Conservation (phyloP, 2,113 vertebrate genomes). For the Phylloscopus trochiloides region DNA sequence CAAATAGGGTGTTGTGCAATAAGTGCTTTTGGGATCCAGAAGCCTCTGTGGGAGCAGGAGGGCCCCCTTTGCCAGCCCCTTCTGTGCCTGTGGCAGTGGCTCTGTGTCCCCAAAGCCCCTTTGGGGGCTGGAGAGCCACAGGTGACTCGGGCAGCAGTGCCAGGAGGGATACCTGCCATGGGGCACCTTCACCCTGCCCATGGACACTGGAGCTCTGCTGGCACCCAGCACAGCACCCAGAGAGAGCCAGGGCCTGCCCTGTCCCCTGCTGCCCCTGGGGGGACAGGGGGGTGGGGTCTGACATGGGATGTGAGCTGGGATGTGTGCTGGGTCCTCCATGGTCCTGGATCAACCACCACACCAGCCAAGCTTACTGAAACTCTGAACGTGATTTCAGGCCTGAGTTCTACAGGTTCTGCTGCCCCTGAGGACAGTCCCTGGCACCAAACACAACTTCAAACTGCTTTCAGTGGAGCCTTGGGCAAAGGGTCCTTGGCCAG, state of each 20-base stretch:
- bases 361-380: not conserved
- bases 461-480: no score
- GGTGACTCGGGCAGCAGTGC: not conserved
- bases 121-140: rapidly evolving
- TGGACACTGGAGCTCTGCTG: rapidly evolving
- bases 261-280: not conserved
- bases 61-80: not conserved
- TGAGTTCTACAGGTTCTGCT: rapidly evolving
- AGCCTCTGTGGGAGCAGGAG: not conserved
- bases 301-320: not conserved
- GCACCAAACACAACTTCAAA: rapidly evolving
- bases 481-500: not conserved
- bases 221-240: rapidly evolving
- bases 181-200: not conserved
- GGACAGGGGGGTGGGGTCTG: not conserved
- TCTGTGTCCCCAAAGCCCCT: not conserved
- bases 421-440: not conserved
- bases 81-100: not conserved
- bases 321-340: not conserved
- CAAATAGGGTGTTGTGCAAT: conserved; percentile 58
- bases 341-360: rapidly evolving
- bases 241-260: rapidly evolving
- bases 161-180: rapidly evolving
- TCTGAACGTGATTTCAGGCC: not conserved
- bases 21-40: not conserved